phyloP scores from a whole-genome alignment of 1,140 invertebrate species.

The Hycleus cichorii region DNA sequence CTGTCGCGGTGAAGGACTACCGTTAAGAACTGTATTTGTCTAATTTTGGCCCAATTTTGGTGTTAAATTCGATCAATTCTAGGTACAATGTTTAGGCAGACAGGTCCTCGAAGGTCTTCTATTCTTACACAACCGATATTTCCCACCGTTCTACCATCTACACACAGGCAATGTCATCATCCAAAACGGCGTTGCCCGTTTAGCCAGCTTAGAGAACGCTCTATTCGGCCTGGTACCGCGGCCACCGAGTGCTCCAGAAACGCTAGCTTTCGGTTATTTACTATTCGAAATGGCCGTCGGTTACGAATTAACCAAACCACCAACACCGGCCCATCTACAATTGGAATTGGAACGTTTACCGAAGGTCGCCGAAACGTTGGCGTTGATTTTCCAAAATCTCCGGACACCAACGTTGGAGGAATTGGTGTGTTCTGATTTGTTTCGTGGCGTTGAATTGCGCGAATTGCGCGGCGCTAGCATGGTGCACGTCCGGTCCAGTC shows the following conservation, averaged over 20 bases:
- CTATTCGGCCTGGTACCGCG: slow-evolving; percentile 70
- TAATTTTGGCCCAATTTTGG: neutral
- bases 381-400: slow-evolving; percentile 69
- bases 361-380: slow-evolving; percentile 70
- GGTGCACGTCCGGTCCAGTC: slow-evolving; percentile 21
- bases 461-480: slow-evolving; percentile 53
- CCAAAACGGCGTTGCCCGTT: slow-evolving; percentile 77
- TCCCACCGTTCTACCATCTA: slow-evolving; percentile 77
- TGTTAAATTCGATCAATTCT: slow-evolving; percentile 2
- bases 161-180: slow-evolving; percentile 83
- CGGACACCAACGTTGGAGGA: slow-evolving; percentile 66
- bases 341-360: slow-evolving; percentile 67
- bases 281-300: slow-evolving; percentile 87
- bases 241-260: slow-evolving; percentile 53
- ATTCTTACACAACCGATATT: slow-evolving; percentile 79
- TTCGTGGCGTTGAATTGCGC: slow-evolving; percentile 78
- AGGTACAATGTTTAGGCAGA: slow-evolving; percentile 77
- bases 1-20: slow-evolving; percentile 29
- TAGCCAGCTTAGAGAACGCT: slow-evolving; percentile 78
- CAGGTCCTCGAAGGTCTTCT: slow-evolving; percentile 83
- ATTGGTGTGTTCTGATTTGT: slow-evolving; percentile 71
- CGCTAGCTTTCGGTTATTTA: slow-evolving; percentile 73
- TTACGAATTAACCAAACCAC: slow-evolving; percentile 66
- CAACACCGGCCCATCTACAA: slow-evolving; percentile 60
- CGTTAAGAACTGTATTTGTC: slow-evolving; percentile 29